A percentile compares a stretch with the other conserved stretches of the same genome.
These are phyloP conservation scores for Cairina moschata DNA, from an alignment of 2,113 vertebrate genomes.

Conservation along the genomic window DNA sequence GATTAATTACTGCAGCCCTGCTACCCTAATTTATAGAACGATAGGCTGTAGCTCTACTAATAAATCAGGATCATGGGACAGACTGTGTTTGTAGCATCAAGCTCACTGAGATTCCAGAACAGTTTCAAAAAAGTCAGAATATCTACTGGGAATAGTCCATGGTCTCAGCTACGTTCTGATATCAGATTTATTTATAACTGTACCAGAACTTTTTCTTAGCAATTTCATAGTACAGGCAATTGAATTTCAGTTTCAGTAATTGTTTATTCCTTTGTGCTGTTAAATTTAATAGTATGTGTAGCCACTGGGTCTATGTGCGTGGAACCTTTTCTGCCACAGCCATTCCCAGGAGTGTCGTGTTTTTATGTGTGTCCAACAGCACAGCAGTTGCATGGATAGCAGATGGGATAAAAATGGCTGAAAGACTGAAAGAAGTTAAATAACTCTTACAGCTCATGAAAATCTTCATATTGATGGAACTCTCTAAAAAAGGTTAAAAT, in stretches of 20 bases:
- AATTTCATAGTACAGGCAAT: constrained; percentile 13
- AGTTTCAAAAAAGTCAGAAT: neutral
- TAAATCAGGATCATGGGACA: neutral
- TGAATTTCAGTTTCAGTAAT: constrained; percentile 42
- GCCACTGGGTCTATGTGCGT: neutral
- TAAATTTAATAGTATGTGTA: neutral
- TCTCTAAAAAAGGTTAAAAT: neutral
- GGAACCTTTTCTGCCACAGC: neutral
- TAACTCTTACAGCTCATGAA: neutral
- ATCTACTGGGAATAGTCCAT: neutral
- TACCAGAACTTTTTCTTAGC: neutral
- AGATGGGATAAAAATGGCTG: neutral
- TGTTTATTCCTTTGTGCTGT: constrained; percentile 45
- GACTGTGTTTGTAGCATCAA: neutral
- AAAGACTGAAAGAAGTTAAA: neutral
- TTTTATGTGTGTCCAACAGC: neutral
- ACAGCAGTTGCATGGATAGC: neutral
- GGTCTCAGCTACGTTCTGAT: neutral
- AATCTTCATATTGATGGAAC: neutral
- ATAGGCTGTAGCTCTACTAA: neutral
- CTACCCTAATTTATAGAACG: neutral
- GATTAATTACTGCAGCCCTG: neutral
- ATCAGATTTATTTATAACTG: constrained; percentile 2
- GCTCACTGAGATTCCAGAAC: neutral
- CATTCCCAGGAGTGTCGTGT: neutral